Evolutionary conservation across 2,113 vertebrate genomes (phyloP).

Genomic region (Chaetorhynchus papuensis): DNA sequence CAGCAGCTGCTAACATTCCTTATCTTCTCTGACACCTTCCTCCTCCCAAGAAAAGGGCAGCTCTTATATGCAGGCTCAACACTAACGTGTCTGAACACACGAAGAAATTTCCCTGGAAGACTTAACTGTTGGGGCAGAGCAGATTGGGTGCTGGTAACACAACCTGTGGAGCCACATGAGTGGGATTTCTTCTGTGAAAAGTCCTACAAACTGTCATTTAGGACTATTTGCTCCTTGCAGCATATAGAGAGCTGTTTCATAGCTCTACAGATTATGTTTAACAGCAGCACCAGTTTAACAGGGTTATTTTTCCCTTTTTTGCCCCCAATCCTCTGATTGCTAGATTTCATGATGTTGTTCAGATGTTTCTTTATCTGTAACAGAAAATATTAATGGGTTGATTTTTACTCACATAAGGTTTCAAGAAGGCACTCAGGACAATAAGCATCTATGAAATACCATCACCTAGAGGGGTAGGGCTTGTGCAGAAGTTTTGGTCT

Average conservation of each 20-base stretch:
- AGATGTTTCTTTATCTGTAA: background rate
- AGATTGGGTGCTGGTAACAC: background rate
- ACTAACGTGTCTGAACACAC: background rate
- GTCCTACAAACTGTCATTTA: background rate
- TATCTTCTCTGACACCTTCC: background rate
- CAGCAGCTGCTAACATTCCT: background rate
- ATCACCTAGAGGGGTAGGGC: background rate
- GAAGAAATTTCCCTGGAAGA: background rate
- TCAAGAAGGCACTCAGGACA: background rate
- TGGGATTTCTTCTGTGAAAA: background rate
- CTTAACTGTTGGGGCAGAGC: background rate
- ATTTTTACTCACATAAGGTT: background rate
- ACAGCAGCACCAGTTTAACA: background rate
- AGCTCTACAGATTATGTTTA: background rate
- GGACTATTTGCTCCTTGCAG: background rate
- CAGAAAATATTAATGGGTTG: background rate
- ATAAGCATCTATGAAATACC: background rate
- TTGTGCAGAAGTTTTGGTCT: background rate
- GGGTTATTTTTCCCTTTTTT: background rate
- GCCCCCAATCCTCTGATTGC: fast-evolving
- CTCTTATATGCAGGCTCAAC: background rate
- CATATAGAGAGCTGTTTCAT: fast-evolving
- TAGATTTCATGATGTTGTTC: background rate
- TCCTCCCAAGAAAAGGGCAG: background rate
- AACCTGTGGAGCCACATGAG: background rate